Conservation (phyloP, 1,140 invertebrate species). For the Laupala kohalensis region DNA sequence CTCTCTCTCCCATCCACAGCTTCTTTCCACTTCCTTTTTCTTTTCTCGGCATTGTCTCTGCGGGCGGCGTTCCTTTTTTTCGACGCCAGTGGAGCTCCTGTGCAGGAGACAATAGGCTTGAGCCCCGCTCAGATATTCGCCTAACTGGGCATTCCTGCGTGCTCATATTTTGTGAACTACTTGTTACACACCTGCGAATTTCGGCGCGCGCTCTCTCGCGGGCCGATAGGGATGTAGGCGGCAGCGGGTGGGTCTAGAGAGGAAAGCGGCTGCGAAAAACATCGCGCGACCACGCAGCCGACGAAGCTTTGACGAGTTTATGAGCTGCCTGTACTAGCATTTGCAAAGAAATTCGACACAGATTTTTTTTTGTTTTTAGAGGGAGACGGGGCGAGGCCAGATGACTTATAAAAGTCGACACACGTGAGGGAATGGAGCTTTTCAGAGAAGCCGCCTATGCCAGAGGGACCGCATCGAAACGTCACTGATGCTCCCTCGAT, state of each 20-base stretch:
- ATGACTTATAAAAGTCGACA: not conserved
- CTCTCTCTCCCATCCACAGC: not conserved
- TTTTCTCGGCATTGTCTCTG: not conserved
- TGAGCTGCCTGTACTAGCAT: not conserved
- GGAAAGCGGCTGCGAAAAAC: not conserved
- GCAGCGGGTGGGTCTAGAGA: too few relatives aligned
- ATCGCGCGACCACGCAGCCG: not conserved
- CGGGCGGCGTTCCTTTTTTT: not conserved
- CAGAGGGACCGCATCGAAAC: not conserved
- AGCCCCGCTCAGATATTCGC: not conserved
- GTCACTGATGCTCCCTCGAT: not conserved
- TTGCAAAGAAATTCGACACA: not conserved
- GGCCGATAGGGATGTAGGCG: not conserved
- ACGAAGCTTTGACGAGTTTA: not conserved
- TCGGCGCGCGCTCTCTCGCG: not conserved
- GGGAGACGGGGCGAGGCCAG: not conserved
- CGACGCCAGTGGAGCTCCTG: not conserved
- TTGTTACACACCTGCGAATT: not conserved
- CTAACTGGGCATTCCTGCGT: not conserved
- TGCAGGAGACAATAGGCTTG: not conserved
- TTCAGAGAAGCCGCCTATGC: not conserved
- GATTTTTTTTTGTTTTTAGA: not conserved
- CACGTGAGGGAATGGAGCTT: not conserved
- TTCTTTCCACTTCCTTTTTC: not conserved
- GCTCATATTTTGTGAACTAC: not conserved